Conservation (phyloP, 2,797 vertebrate genomes). For the Champsocephalus gunnari region DNA sequence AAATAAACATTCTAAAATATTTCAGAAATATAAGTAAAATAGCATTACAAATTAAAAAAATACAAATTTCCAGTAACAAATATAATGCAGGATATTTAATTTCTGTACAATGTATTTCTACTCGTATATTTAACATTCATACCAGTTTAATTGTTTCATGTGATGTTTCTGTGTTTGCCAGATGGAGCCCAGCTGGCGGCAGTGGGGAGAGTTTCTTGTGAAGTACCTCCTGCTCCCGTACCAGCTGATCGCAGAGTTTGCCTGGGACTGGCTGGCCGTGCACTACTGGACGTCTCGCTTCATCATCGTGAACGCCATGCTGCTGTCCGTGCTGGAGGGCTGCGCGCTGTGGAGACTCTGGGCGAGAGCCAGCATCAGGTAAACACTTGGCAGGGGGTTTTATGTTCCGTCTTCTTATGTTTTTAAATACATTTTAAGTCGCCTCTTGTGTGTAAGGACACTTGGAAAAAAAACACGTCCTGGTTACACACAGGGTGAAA, state of each 20-base stretch:
- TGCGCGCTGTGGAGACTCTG: slow-evolving; percentile 91
- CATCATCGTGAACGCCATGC: slow-evolving; percentile 92
- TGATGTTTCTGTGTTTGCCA: slow-evolving; percentile 43
- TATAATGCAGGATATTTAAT: too few species aligned
- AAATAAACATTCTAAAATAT: too few species aligned
- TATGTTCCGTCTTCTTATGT: too few species aligned
- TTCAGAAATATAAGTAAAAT: too few species aligned
- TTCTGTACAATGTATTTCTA: not conserved
- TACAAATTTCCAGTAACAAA: too few species aligned
- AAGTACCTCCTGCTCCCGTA: slow-evolving; percentile 94
- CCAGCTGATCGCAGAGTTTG: slow-evolving; percentile 94
- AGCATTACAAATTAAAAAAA: too few species aligned
- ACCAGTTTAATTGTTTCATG: not conserved
- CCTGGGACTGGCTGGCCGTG: slow-evolving; percentile 94
- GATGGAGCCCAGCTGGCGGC: slow-evolving; percentile 89
- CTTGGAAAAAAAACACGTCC: not conserved
- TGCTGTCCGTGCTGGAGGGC: slow-evolving; percentile 91
- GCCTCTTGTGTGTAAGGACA: too few species aligned
- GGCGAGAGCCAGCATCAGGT: slow-evolving; percentile 89
- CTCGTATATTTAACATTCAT: not conserved
- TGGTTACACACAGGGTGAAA: too few species aligned
- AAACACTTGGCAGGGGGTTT: not conserved
- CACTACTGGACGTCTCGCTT: slow-evolving; percentile 96
- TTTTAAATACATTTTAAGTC: too few species aligned
- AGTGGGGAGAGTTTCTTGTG: slow-evolving; percentile 93